Evolutionary conservation across 2,888 invertebrate genomes (phyloP), one percentile per base, ranked within the genome.

Genomic region (Leptinotarsa haldemani): DNA sequence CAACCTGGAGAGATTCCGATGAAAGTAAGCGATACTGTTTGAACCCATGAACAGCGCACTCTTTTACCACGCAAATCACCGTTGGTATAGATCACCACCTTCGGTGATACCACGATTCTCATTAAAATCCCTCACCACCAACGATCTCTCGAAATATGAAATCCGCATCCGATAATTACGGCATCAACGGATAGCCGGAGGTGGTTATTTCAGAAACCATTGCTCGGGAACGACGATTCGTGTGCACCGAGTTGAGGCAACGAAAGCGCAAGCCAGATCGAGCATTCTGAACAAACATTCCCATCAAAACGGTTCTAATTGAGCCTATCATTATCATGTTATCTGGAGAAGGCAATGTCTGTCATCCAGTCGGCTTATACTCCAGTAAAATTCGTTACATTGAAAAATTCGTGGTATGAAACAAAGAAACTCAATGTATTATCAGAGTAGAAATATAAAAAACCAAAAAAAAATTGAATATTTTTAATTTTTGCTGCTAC

Each of bases 311-410:
- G 79, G 79, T 79, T 81, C 85, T 86, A 86, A 86, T 86, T 86
- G 85, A 84, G 82, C 83, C 84, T 86, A 87, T 86, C 86, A 87
- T 87, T 87, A 87, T 86, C 87, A 82, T 87, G 86, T 87, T 86
- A 84, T 80, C 78, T 77, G 40, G 75, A 75, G 78, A 76, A 79
- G 78, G 78, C 79, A 73, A 75, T 78, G 81, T 81, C 84, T 83
- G 84, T 84, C 84, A 83, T 82, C 82, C 81, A 9, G 53, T 18
- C 81, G 50, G 40, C 16, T 67, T 9, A 12, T 68, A n/a, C 56
- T 61, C 78, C 80, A 79, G 81, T 78, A 75, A 79, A 78, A 79
- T 12, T 65, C 15, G 40, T 13, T 16, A 50, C 7, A 47, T 22
- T 48, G 15, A 16, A 50, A 4, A 30, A 30, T 30, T 30, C 5